Percentiles rank a stretch among this genome's conserved stretches.
Evolutionary conservation across 2,113 vertebrate species (phyloP).

Genomic region (Lota lota): DNA sequence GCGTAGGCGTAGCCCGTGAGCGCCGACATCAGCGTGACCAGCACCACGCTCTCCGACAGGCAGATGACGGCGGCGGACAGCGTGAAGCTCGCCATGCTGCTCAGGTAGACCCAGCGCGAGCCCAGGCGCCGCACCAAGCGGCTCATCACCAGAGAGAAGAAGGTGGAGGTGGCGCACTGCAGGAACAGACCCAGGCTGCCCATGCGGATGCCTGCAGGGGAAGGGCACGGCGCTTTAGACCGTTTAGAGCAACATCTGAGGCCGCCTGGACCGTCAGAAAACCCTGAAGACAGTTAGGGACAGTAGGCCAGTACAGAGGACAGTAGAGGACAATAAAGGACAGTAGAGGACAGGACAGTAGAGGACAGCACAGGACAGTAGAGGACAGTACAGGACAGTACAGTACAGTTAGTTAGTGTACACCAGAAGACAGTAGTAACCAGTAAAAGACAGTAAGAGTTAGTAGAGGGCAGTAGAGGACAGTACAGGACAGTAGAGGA

Average conservation of each 20-base stretch:
- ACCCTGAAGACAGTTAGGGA: too few relatives aligned
- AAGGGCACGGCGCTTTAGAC: not conserved
- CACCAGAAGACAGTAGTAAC: not conserved
- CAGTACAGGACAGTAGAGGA: not conserved
- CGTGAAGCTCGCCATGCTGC: conserved; percentile 78
- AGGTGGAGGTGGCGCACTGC: conserved; percentile 78
- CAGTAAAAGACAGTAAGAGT: not conserved
- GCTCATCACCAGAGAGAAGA: conserved; percentile 77
- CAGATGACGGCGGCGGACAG: conserved; percentile 71
- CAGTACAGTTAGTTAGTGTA: not conserved
- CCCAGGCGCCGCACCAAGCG: conserved; percentile 70
- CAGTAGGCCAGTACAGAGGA: too few relatives aligned
- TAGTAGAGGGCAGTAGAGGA: too few relatives aligned
- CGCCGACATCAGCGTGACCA: conserved; percentile 72
- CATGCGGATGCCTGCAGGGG: conserved; percentile 73
- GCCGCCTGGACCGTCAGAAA: too few relatives aligned
- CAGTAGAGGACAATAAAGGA: not conserved
- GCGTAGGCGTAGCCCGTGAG: conserved; percentile 79
- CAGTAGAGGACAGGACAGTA: not conserved
- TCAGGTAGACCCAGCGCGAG: conserved; percentile 71
- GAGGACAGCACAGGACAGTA: not conserved
- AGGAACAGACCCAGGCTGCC: conserved; percentile 79
- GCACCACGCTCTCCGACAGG: conserved; percentile 66
- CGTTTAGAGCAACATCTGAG: too few relatives aligned
- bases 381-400: not conserved